Percentiles rank a stretch among this genome's conserved stretches.
phyloP scores from a whole-genome alignment of 2,113 vertebrate species.

The Oncorhynchus nerka region DNA sequence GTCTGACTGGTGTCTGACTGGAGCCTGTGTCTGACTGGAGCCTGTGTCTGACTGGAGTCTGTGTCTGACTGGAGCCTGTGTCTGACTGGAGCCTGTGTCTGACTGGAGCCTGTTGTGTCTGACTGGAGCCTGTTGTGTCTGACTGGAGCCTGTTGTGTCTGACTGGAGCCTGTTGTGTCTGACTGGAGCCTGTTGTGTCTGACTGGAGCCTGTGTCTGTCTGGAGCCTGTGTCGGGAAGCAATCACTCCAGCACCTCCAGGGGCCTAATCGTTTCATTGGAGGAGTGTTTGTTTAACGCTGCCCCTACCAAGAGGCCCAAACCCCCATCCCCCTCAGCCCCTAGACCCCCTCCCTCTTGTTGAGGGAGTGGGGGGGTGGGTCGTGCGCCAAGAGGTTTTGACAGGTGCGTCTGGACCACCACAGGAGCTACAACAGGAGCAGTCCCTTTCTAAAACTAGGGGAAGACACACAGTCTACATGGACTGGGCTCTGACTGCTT shows the following conservation, averaged over 20 bases:
- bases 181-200: not conserved
- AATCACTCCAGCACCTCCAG: not conserved
- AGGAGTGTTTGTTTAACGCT: not conserved
- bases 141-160: not conserved
- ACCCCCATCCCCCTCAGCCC: not conserved
- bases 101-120: not conserved
- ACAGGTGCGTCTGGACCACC: conserved; percentile 60
- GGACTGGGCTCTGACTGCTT: too few species aligned
- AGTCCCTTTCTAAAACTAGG: conserved; percentile 21
- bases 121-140: not conserved
- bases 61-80: not conserved
- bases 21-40: too few species aligned
- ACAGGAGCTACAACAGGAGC: too few species aligned
- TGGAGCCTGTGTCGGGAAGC: not conserved
- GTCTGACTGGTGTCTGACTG: not conserved
- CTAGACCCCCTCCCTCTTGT: not conserved
- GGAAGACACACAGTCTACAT: conserved; percentile 5
- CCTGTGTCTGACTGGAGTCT: too few species aligned
- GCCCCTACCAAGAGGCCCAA: not conserved
- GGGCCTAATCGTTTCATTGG: not conserved
- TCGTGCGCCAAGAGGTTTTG: conserved; percentile 56
- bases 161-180: not conserved
- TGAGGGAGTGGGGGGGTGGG: not conserved
- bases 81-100: not conserved
- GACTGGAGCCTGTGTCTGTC: not conserved